Base-by-base conservation (phyloP, 1,140 invertebrate species). In the Brachionus plicatilis region DNA sequence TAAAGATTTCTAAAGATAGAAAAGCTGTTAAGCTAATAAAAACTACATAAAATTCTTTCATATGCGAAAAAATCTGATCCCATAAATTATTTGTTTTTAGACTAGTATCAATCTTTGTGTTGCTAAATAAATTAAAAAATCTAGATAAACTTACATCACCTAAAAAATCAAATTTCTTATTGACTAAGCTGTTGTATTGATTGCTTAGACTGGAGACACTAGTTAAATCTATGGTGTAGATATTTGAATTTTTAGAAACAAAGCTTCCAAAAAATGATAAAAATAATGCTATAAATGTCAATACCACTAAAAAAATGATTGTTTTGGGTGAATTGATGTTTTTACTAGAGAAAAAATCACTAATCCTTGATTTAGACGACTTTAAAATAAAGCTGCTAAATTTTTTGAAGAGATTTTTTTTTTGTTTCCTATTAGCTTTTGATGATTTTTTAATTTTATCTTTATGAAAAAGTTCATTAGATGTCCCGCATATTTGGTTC, bases 11-110 rank as follows among this genome's bases (percentile, higher is more conserved):
- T 50, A 76, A 47, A 27, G 72, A 76, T 50, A 76, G 41, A 50
- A 76, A 76, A 29, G 72, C 72, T 50, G 43, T 50, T 76, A 76
- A 37, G 27, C 72, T 76, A n/a, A 76, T 12, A 50, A 76, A 76
- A 1, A 76, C 20, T 24, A 76, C 43, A 50, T 76, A 76, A 47
- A 76, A 76, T 50, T 76, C 72, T 53, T 76, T 76, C 72, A 76
- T 76, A 76, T 76, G 43, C n/a, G 45, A 20, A 50, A 76, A 50
- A 50, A 50, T 50, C 50, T 76, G 72, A 50, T 76, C 45, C 72
- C 72, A 76, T 37, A 76, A 20, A 72, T 43, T 72, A 43, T 43
- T 43, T 72, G 68, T 17, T 20, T 72, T 72, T 8, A 24, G 33
- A 43, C 33, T 72, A 72, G 33, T 43, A 41, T 41, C 17, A 41